Percentiles rank a stretch among this genome's conserved stretches.
phyloP scores from a whole-genome alignment of 2,797 vertebrate genomes.

The Pangasius larnaudii region DNA sequence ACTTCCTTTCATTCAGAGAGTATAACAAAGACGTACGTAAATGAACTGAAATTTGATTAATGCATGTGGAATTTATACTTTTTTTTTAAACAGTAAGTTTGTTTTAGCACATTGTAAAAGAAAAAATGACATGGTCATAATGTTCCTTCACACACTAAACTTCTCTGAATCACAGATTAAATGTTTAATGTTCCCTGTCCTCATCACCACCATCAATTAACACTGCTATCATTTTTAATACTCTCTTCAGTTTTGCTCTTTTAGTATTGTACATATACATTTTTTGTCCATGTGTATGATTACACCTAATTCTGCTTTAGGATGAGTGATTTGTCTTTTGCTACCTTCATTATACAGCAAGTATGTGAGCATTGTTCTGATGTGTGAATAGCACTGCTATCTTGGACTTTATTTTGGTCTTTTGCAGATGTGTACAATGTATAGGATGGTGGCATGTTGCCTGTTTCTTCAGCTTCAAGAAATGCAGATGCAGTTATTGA shows the following conservation, averaged over 20 bases:
- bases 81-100: neutral
- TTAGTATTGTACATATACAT: neutral
- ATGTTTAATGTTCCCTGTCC: neutral
- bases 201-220: neutral
- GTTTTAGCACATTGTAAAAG: neutral
- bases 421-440: constrained; percentile 22
- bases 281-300: neutral
- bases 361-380: neutral
- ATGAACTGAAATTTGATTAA: neutral
- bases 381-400: neutral
- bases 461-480: neutral
- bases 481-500: neutral
- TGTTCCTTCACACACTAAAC: neutral
- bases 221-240: neutral
- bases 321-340: neutral
- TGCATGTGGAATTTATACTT: neutral
- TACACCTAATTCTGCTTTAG: neutral
- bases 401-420: neutral
- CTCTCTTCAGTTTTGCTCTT: neutral
- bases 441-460: neutral
- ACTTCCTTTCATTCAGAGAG: constrained; percentile 43
- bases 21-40: constrained; percentile 39
- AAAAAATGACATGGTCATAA: neutral
- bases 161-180: neutral
- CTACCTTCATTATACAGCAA: neutral